phyloP scores from a whole-genome alignment of 2,113 vertebrate genomes.

The Tachycineta bicolor region DNA sequence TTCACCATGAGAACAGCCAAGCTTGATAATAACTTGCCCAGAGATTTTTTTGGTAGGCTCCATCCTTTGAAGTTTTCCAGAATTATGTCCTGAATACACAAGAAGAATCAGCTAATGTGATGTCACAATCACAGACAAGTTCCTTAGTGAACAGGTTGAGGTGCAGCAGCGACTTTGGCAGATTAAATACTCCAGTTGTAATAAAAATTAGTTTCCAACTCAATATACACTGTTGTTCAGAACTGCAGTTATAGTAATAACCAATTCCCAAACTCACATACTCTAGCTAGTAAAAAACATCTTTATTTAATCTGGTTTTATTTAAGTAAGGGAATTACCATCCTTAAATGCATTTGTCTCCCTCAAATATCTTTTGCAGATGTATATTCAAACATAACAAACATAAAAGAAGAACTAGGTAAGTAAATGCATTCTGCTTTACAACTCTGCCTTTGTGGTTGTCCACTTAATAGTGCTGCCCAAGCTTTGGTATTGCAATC shows the following conservation, averaged over 20 bases:
- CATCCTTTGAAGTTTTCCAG: not conserved
- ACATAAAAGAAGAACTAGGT: not conserved
- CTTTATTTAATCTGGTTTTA: not conserved
- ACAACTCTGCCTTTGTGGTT: accelerated
- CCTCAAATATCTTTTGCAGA: not conserved
- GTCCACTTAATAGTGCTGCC: not conserved
- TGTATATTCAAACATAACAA: not conserved
- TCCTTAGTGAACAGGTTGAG: not conserved
- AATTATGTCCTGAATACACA: not conserved
- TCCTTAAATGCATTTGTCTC: not conserved
- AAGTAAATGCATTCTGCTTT: not conserved
- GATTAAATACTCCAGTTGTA: not conserved
- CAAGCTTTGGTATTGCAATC: not conserved
- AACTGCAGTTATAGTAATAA: not conserved
- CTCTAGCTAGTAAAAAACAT: not conserved
- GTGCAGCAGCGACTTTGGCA: not conserved
- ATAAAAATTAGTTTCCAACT: not conserved
- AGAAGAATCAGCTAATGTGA: not conserved
- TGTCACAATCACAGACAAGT: not conserved
- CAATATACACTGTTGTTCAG: not conserved
- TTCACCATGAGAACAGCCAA: not conserved
- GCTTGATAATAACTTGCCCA: not conserved
- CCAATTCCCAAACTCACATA: not conserved
- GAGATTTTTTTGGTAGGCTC: not conserved
- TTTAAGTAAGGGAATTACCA: not conserved